phyloP scores from a whole-genome alignment of 2,113 vertebrate species.

The Lipophrys pholis region DNA sequence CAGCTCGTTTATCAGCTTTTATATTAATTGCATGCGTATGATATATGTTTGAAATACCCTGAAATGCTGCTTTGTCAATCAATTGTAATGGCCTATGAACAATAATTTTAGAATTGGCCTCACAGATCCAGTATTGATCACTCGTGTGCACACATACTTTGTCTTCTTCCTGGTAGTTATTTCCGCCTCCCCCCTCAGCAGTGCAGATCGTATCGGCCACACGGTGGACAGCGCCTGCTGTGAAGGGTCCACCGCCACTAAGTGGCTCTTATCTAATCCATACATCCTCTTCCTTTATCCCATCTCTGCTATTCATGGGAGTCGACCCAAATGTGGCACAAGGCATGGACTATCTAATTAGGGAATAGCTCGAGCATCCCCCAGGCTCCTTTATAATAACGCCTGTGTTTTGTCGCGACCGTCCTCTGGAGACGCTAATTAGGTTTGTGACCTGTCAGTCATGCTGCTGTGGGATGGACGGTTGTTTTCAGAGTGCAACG shows the following conservation, averaged over 20 bases:
- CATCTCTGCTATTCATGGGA: slow-evolving; percentile 56
- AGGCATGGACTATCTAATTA: slow-evolving; percentile 69
- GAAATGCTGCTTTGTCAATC: not conserved
- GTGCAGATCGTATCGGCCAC: slow-evolving; percentile 28
- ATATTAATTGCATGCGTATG: not conserved
- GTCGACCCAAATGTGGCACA: slow-evolving; percentile 59
- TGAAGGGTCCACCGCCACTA: slow-evolving; percentile 51
- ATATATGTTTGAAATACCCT: not conserved
- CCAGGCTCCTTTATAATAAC: slow-evolving; percentile 50
- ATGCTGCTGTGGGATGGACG: not conserved
- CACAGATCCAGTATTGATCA: not conserved
- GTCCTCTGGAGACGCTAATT: slow-evolving; percentile 54
- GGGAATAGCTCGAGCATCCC: slow-evolving; percentile 58
- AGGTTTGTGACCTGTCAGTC: slow-evolving; percentile 53
- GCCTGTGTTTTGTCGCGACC: slow-evolving; percentile 51
- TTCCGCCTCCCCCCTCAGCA: slow-evolving; percentile 25
- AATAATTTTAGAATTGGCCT: not conserved
- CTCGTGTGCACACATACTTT: slow-evolving; percentile 1
- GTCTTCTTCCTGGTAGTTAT: slow-evolving; percentile 3
- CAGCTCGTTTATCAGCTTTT: not conserved
- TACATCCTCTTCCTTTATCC: slow-evolving; percentile 72
- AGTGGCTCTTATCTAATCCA: slow-evolving; percentile 78
- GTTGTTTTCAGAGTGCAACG: not conserved
- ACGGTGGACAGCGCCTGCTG: slow-evolving; percentile 32
- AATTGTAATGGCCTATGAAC: not conserved